Percentiles rank a stretch among this genome's conserved stretches.
Conservation (phyloP, 2,113 vertebrate genomes). For the Stictonetta naevosa region DNA sequence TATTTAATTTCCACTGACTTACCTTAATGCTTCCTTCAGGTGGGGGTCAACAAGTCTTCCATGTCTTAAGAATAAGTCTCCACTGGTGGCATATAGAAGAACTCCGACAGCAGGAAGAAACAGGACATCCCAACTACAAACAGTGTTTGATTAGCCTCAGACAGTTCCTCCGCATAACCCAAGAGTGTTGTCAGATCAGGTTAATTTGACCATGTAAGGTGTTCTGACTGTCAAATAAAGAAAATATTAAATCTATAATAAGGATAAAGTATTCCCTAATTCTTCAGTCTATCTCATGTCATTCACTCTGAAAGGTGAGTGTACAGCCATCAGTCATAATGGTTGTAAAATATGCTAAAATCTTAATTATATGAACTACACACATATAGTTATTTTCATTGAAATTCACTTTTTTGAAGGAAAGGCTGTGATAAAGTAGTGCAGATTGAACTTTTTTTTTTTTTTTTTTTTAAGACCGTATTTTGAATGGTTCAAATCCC, state of each 20-base stretch:
- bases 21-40: background rate
- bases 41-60: background rate
- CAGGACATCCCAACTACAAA: background rate
- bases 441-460: background rate
- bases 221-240: background rate
- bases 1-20: background rate
- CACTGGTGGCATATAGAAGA: background rate
- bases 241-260: background rate
- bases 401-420: background rate
- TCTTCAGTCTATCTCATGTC: background rate
- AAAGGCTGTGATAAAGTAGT: background rate
- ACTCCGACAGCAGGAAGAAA: background rate
- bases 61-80: background rate
- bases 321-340: background rate
- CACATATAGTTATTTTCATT: background rate
- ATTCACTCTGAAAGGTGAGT: background rate
- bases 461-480: background rate
- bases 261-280: background rate
- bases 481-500: background rate
- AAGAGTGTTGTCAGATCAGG: background rate
- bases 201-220: background rate
- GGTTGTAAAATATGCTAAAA: background rate
- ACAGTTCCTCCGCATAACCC: background rate
- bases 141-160: background rate
- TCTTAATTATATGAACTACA: background rate